These are phyloP conservation scores for Orbicella faveolata DNA, from an alignment of 64 coral and sea anemone species.

Conservation along the genomic window DNA sequence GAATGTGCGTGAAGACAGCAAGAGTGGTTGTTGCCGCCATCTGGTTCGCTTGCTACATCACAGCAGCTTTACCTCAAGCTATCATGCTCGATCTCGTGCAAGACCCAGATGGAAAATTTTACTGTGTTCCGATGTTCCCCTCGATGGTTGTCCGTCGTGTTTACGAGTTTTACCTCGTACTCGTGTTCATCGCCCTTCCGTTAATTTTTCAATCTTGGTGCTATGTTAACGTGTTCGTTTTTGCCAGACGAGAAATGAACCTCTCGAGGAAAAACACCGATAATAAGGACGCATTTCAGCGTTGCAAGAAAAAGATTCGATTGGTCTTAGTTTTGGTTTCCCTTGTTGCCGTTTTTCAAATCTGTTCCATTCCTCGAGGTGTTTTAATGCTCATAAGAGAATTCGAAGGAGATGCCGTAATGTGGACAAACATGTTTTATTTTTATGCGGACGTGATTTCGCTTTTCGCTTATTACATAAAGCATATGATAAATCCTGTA, in stretches of 20 bases:
- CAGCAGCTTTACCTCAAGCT: conserved; percentile 55
- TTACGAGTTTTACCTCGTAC: conserved; percentile 68
- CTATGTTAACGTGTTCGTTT: conserved; percentile 44
- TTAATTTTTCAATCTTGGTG: conserved; percentile 75
- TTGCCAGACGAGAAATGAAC: conserved; percentile 41
- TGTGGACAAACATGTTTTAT: conserved; percentile 26
- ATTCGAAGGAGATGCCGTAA: conserved; percentile 33
- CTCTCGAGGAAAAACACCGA: conserved; percentile 33
- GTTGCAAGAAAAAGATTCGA: conserved; percentile 46
- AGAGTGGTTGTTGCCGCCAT: conserved; percentile 48
- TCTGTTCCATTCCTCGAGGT: conserved; percentile 79
- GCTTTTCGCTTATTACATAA: conserved; percentile 76
- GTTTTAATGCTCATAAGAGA: conserved; percentile 66
- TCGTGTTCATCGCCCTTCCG: conserved; percentile 48
- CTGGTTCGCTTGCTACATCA: conserved; percentile 74
- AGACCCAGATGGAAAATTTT: background rate
- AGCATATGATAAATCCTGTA: conserved; percentile 82
- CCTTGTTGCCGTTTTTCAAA: conserved; percentile 75
- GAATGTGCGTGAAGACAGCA: conserved; percentile 48
- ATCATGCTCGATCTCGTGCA: conserved; percentile 21
- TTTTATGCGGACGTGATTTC: conserved; percentile 55
- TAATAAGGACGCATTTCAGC: background rate
- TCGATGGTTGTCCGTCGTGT: conserved; percentile 39
- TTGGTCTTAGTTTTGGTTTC: conserved; percentile 72
- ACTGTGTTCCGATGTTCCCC: conserved; percentile 23